Conservation (phyloP, 2,113 vertebrate species). For the Micromys minutus region DNA sequence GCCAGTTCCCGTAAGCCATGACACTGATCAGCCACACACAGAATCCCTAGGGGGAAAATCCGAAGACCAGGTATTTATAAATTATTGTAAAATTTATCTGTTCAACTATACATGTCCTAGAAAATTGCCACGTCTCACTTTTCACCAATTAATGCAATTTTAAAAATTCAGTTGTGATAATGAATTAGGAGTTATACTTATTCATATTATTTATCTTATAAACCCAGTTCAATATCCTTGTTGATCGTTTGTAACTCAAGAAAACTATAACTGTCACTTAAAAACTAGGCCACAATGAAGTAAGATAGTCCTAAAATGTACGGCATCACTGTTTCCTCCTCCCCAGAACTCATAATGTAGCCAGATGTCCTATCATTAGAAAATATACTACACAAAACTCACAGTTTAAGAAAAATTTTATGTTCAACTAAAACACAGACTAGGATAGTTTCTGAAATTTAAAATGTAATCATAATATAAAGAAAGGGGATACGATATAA, state of each 20-base stretch:
- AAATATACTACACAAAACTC: background rate
- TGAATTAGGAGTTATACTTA: conserved; percentile 44
- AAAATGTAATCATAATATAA: conserved; percentile 28
- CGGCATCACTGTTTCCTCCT: background rate
- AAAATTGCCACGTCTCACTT: conserved; percentile 21
- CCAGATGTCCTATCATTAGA: background rate
- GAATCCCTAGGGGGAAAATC: conserved; percentile 85
- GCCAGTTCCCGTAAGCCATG: conserved; percentile 96
- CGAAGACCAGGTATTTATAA: conserved; percentile 39
- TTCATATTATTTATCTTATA: conserved; percentile 43
- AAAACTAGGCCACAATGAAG: background rate
- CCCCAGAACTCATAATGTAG: background rate
- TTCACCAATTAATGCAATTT: background rate
- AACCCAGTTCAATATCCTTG: background rate
- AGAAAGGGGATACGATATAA: background rate
- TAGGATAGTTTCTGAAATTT: background rate
- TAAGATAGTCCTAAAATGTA: conserved; percentile 32
- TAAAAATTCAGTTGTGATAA: background rate
- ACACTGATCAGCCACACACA: conserved; percentile 95
- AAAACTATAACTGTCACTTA: background rate
- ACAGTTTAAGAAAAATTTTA: conserved; percentile 30
- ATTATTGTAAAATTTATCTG: conserved; percentile 10
- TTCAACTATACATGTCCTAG: conserved; percentile 26
- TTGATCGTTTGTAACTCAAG: conserved; percentile 38
- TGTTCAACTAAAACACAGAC: background rate